Evolutionary conservation across 2,797 vertebrate genomes (phyloP).

Genomic region (Micropoecilia bifurca): DNA sequence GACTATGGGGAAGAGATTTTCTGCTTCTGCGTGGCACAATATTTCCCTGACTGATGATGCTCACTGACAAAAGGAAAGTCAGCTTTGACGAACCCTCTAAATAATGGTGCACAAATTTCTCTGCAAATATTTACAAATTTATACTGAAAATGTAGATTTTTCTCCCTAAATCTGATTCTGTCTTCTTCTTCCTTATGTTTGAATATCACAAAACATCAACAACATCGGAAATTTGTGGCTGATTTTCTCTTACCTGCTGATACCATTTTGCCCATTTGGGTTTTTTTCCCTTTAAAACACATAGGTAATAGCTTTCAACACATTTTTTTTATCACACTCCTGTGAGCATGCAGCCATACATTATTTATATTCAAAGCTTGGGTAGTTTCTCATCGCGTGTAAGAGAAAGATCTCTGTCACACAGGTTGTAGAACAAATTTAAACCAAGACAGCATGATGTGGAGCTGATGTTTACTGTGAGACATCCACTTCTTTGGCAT

Average conservation of each 20-base stretch:
- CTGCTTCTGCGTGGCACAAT: not conserved
- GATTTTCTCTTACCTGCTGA: not conserved
- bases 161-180: not conserved
- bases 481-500: not conserved
- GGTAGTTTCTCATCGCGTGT: not conserved
- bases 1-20: conserved; percentile 1
- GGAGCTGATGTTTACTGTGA: not conserved
- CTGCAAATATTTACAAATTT: not conserved
- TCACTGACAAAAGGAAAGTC: not conserved
- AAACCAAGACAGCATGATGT: not conserved
- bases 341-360: not conserved
- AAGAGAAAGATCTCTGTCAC: not conserved
- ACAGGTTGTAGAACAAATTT: not conserved
- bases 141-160: not conserved
- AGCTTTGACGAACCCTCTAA: not conserved
- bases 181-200: not conserved
- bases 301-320: not conserved
- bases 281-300: not conserved
- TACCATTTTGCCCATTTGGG: not conserved
- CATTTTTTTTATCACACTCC: not conserved
- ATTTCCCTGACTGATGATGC: conserved; percentile 14
- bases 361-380: not conserved
- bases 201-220: not conserved
- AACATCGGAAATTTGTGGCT: not conserved
- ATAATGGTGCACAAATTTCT: not conserved